Evolutionary conservation across 2,888 invertebrate species (phyloP).

Genomic region (Agrotis ipsilon): DNA sequence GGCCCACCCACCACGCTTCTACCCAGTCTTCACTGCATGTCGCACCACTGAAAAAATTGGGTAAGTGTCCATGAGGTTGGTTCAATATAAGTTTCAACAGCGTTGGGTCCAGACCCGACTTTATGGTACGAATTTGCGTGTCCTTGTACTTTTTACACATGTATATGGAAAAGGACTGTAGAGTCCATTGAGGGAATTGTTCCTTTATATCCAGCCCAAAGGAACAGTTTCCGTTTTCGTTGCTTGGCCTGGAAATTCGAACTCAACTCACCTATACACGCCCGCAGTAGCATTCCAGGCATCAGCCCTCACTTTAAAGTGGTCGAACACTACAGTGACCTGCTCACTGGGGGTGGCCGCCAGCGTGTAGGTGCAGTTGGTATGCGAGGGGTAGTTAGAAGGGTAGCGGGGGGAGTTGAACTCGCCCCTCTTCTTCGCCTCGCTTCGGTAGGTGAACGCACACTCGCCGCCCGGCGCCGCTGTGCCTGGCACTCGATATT

Average conservation of each 20-base stretch:
- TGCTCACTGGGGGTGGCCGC: conserved; percentile 96
- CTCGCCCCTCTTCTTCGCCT: conserved; percentile 96
- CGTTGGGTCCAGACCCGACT: background rate
- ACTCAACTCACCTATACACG: conserved; percentile 80
- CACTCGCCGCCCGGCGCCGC: conserved; percentile 98
- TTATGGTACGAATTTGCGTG: too few relatives aligned
- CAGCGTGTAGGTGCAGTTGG: conserved; percentile 98
- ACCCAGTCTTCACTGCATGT: conserved; percentile 98
- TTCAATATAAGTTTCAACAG: background rate
- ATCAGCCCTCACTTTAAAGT: conserved; percentile 97
- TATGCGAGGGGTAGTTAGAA: conserved; percentile 98
- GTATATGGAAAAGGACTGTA: too few relatives aligned
- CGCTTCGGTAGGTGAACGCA: conserved; percentile 97
- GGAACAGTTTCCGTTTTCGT: background rate
- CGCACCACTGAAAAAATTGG: conserved; percentile 90
- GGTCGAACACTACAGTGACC: conserved; percentile 97
- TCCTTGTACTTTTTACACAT: too few relatives aligned
- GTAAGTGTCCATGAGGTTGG: background rate
- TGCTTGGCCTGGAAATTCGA: background rate
- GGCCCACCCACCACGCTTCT: conserved; percentile 97
- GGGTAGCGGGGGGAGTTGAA: conserved; percentile 99
- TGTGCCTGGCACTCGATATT: conserved; percentile 98
- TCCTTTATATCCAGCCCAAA: too few relatives aligned
- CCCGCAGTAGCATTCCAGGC: conserved; percentile 94
- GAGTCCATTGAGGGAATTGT: too few relatives aligned